Evolutionary conservation across 2,888 invertebrate genomes (phyloP).

Genomic region (Tipula confusa): DNA sequence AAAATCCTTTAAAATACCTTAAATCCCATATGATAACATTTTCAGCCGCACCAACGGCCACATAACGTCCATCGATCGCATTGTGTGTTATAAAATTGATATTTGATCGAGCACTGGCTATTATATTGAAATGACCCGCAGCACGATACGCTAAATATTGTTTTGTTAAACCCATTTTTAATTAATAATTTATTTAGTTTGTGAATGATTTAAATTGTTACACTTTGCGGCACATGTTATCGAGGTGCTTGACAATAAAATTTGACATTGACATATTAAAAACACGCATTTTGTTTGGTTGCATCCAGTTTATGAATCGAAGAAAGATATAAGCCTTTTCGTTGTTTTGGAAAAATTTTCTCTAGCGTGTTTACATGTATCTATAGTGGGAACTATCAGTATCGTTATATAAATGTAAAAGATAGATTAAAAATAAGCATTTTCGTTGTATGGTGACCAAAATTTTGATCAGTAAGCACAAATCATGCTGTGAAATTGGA

Average conservation of each 20-base stretch:
- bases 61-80: constrained; percentile 73
- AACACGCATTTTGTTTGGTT: neutral
- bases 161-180: constrained; percentile 79
- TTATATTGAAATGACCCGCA: constrained; percentile 81
- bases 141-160: constrained; percentile 88
- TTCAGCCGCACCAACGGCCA: constrained; percentile 91
- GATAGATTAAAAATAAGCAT: no score
- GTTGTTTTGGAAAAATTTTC: neutral
- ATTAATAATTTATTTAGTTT: neutral
- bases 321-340: neutral
- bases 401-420: no score
- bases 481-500: no score
- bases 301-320: neutral
- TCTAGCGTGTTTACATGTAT: neutral
- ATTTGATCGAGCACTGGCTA: constrained; percentile 76
- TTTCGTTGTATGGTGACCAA: no score
- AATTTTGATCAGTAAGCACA: no score
- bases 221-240: neutral
- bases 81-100: constrained; percentile 72
- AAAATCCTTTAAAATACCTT: constrained; percentile 49
- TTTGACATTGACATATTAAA: neutral
- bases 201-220: neutral
- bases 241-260: neutral
- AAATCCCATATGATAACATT: constrained; percentile 93
- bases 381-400: no score